Evolutionary conservation across 2,797 vertebrate genomes (phyloP), one percentile per base, ranked within the genome.

Genomic region (Cossypha heuglini): DNA sequence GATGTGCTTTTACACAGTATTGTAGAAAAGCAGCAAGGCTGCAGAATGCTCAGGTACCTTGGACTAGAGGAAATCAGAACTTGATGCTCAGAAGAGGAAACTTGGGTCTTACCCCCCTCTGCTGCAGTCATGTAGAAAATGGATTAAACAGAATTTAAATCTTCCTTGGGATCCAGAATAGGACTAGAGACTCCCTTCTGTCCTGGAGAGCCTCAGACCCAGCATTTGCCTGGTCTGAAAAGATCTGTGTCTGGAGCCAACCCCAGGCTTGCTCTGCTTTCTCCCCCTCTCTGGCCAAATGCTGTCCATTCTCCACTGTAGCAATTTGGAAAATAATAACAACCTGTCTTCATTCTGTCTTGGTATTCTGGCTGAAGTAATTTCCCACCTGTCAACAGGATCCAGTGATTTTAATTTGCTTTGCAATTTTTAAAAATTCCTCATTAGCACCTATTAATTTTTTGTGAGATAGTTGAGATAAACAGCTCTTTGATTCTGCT

Each of bases 401-500:
- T 58, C 18, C 49, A 62, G 46, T 67, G 64, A 80, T 83, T 93
- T 55, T 87, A 51, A 62, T 66, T 66, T 46, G 69, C 51, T 88
- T 63, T 64, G 52, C 24, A 40, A 11, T 25, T 40, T 59, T 71
- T 69, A 6, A 25, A 22, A 69, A 83, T 45, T 42, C 38, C 35
- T 91, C 49, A 54, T 92, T 83, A 86, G 9, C 61, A 86, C 61
- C 64, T 90, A 9, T 61, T 83, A 81, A 58, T 61, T 13, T 88
- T 59, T 52, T 61, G 68, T 72, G 48, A 77, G 62, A 20, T 5
- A 31, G 20, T 26, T 35, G 37, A 83, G 68, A 86, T 15, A 88
- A 80, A 55, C 75, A 91, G 16, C 58, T 68, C 64, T 94, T 80
- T 89, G 49, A 74, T 95, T 77, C 64, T 79, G 45, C 87, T 87